Conservation (phyloP, 2,113 vertebrate species). For the Phrynosoma blainvillii region DNA sequence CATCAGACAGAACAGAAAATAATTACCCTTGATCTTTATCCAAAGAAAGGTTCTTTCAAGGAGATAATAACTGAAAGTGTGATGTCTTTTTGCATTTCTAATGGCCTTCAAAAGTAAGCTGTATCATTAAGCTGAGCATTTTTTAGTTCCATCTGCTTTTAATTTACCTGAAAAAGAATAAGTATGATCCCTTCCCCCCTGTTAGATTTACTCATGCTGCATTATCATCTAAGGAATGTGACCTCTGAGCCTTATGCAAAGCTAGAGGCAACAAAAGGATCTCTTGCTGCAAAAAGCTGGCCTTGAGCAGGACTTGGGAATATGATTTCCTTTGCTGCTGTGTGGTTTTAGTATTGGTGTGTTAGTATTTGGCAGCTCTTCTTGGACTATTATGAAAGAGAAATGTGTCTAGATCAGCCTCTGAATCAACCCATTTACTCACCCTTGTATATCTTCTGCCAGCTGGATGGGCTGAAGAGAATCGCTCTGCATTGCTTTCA, state of each 20-base stretch:
- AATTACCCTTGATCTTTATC: conserved; percentile 30
- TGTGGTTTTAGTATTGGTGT: conserved; percentile 60
- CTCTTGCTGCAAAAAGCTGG: conserved; percentile 42
- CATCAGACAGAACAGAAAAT: not conserved
- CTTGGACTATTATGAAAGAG: conserved; percentile 60
- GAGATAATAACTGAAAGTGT: not conserved
- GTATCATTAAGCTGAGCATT: not conserved
- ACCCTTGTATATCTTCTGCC: conserved; percentile 32
- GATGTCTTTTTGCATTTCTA: not conserved
- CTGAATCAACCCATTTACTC: conserved; percentile 34
- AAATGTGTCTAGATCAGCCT: conserved; percentile 50
- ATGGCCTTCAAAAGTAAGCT: not conserved
- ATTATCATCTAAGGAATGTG: conserved; percentile 42
- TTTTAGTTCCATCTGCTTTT: conserved; percentile 43
- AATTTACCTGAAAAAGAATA: conserved; percentile 35
- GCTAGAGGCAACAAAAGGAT: not conserved
- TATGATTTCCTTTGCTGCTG: conserved; percentile 60
- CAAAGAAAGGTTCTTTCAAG: not conserved
- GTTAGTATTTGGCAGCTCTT: conserved; percentile 57
- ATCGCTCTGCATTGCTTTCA: conserved; percentile 32
- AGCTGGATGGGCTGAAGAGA: conserved; percentile 48
- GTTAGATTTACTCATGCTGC: not conserved
- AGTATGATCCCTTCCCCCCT: not conserved
- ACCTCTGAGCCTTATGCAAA: not conserved
- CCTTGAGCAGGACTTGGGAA: conserved; percentile 25